A percentile compares a stretch with the other conserved stretches of the same genome.
Evolutionary conservation across 2,797 vertebrate genomes (phyloP).

Genomic region (Arremon brunneinucha): DNA sequence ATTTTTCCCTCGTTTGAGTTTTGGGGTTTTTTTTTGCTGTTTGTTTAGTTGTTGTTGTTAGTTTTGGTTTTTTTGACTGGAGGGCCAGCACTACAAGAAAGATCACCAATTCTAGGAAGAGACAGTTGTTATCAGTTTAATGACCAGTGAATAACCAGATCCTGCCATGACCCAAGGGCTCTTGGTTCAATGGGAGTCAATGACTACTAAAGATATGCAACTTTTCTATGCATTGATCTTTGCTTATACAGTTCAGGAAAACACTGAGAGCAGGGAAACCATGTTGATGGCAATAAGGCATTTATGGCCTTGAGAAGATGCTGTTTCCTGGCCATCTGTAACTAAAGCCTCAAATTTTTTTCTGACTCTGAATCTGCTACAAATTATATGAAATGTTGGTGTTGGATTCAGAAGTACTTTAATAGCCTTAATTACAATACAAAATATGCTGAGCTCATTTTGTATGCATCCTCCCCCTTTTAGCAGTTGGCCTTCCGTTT

Average conservation of each 20-base stretch:
- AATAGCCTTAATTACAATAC: not conserved
- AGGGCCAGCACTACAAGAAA: not conserved
- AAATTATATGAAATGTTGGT: not conserved
- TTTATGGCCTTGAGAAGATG: not conserved
- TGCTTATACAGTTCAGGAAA: not conserved
- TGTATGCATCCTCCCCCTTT: not conserved
- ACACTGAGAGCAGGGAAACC: not conserved
- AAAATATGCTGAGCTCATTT: not conserved
- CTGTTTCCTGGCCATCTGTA: not conserved
- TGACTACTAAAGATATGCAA: not conserved
- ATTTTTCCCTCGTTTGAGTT: not conserved
- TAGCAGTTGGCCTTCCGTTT: not conserved
- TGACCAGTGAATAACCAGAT: not conserved
- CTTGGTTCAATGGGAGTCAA: not conserved
- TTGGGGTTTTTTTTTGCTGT: fast-evolving
- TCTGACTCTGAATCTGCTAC: not conserved
- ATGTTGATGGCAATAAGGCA: not conserved
- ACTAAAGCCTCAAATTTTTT: not conserved
- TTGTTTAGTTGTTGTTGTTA: not conserved
- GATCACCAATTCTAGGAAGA: not conserved
- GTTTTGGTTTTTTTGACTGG: not conserved
- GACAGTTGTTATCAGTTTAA: not conserved
- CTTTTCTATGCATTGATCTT: not conserved
- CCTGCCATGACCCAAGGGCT: not conserved
- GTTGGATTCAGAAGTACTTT: not conserved